phyloP scores from a whole-genome alignment of 2,113 vertebrate species.

The Trematocara variabile region DNA sequence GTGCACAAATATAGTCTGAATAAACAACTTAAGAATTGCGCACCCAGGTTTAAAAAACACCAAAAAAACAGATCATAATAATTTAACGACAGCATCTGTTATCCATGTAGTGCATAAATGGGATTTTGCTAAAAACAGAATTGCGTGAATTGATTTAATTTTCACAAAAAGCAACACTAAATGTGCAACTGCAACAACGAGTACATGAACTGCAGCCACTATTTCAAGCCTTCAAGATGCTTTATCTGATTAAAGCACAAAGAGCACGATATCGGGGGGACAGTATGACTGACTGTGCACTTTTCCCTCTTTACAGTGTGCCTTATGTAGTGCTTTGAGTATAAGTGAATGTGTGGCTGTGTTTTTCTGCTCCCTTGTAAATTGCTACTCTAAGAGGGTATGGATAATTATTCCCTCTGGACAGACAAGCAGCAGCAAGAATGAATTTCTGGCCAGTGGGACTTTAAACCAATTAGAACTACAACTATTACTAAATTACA shows the following conservation, averaged over 20 bases:
- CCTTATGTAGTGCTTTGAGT: not conserved
- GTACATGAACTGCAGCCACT: not conserved
- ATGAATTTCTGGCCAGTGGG: constrained; percentile 12
- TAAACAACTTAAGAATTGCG: not conserved
- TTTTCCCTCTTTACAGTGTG: not conserved
- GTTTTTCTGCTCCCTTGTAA: not conserved
- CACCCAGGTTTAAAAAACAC: not conserved
- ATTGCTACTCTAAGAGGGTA: constrained; percentile 1
- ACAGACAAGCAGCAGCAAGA: not conserved
- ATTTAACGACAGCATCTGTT: not conserved
- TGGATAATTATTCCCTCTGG: constrained; percentile 18
- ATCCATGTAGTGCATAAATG: not conserved
- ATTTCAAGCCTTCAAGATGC: not conserved
- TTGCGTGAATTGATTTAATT: not conserved
- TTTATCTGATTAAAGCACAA: not conserved
- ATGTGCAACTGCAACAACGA: not conserved
- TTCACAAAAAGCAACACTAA: not conserved
- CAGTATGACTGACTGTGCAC: not conserved
- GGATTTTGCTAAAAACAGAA: not conserved
- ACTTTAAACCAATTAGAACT: constrained; percentile 33
- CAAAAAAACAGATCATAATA: not conserved
- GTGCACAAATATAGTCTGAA: not conserved
- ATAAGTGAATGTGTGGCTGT: not conserved
- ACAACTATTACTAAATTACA: constrained; percentile 6
- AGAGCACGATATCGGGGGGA: not conserved